A percentile compares a stretch with the other conserved stretches of the same genome.
phyloP scores from a whole-genome alignment of 2,113 vertebrate species.

The Archocentrus centrarchus region DNA sequence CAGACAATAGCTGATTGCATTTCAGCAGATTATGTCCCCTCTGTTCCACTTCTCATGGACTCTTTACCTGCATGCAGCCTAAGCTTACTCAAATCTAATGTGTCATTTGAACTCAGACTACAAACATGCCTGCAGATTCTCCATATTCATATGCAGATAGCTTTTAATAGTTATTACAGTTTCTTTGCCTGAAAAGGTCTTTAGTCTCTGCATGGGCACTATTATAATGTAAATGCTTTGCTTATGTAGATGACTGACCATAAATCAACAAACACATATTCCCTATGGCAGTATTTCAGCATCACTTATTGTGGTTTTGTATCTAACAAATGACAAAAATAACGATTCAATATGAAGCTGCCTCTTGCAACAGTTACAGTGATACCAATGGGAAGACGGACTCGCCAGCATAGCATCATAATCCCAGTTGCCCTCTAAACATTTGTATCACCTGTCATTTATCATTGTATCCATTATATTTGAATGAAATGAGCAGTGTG shows the following conservation, averaged over 20 bases:
- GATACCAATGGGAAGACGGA: neutral
- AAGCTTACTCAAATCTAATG: neutral
- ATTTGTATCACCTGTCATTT: neutral
- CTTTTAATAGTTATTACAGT: neutral
- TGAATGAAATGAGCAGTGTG: neutral
- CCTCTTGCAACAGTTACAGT: neutral
- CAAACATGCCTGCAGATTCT: neutral
- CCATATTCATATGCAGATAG: neutral
- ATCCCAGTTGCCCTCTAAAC: neutral
- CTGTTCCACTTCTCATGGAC: neutral
- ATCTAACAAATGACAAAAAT: neutral
- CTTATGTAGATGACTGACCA: neutral
- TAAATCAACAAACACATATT: constrained; percentile 1
- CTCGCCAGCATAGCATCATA: neutral
- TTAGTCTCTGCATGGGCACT: neutral
- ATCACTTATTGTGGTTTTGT: neutral
- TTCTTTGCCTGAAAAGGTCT: neutral
- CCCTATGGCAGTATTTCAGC: neutral
- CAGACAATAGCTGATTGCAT: neutral
- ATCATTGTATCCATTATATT: neutral
- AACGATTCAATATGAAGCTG: neutral
- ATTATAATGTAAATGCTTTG: neutral
- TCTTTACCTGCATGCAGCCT: too few relatives aligned
- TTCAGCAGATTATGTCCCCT: neutral
- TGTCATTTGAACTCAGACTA: neutral